Base-by-base conservation (phyloP, 2,888 invertebrate species). In the Pyralis farinalis region DNA sequence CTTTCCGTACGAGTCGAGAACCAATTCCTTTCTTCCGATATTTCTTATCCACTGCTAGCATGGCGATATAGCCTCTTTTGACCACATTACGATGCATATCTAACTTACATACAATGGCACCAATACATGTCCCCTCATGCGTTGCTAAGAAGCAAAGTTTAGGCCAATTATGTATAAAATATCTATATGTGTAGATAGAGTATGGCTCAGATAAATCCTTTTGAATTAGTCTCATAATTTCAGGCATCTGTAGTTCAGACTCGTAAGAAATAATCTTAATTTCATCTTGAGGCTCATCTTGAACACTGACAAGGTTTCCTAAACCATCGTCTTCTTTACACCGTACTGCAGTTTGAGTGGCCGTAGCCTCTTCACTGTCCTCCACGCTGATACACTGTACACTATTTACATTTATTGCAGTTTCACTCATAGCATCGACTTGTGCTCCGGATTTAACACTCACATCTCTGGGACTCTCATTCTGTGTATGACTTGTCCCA, bases 131-230 rank as follows among this genome's bases (percentile, higher is more conserved):
- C 46, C 93, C 93, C 62, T 93, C 93, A 79, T 96, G 94, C 91
- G 95, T 95, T 45, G 98, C 98, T 91, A 99, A 90, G 90, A 98
- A 98, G 90, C 99, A 99, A 57, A 99, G 91, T 87, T 98, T 97
- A 77, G 99, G 99, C 99, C 99, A 99, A 85, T 99, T 99, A 84
- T 99, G 98, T 80, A 99, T 98, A 91, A 99, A 99, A 91, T 99
- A 99, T 90, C 99, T 94, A 91, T 99, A 99, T 21, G 99, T 99
- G 87, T 99, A 99, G 90, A 99, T 99, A 55, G 99, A 99, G 90
- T 99, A 99, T 28, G 99, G 99, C 92, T 99, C 99, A 46, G 98
- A 98, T 60, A 99, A 92, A 91, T 99, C 99, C 83, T 98, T 98
- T 77, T 98, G 98, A 79, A 99, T 99, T 71, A 99, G 94, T 90